Base-by-base conservation (phyloP, 2,113 vertebrate genomes). In the Gadus macrocephalus region DNA sequence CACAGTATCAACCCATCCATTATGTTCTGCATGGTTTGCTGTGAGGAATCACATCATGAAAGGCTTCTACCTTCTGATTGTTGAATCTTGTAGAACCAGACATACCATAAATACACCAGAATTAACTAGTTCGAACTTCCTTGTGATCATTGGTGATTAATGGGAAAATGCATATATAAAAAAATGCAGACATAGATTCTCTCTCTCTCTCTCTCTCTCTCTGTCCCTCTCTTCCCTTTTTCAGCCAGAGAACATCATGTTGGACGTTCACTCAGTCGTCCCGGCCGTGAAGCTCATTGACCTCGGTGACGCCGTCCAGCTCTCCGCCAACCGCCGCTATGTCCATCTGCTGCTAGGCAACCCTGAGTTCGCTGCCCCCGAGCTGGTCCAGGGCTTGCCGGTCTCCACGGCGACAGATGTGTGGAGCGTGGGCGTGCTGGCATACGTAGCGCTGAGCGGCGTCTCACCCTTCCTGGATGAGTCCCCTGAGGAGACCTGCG, bases 391-490 rank as follows among this genome's bases (percentile, higher is more conserved):
- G 38, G 97, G 97, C n/a, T 91, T 91, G 4, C 95, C 97, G 0
- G 96, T 99, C 17, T 95, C 95, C 2, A 82, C 96, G 25, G 93
- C 94, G 59, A 96, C 96, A 0, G 97, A 99, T 19, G 91, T 98
- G 83, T 99, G 97, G 97, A 98, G 96, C 77, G 83, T 97, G 0
- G 97, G 96, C 1, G 96, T 99, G 15, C 89, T 99, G 78, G 93
- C 95, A 0, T 99, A 99, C 0, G 93, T 99, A 72, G 94, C 95
- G 94, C 84, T 99, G 62, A 99, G 97, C 0, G 97, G 97, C 0
- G 97, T 98, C 3, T 99, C 97, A 4, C 97, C 97, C 0, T 99
- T 99, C 81, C 86, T 99, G 82, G 97, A 99, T 6, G 97, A 99
- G 77, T 99, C 96, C 58, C 94, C 93, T 5, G 97, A 99, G 80